These are phyloP conservation scores for Agrochola litura DNA, from an alignment of 2,888 invertebrate genomes.

Conservation along the genomic window DNA sequence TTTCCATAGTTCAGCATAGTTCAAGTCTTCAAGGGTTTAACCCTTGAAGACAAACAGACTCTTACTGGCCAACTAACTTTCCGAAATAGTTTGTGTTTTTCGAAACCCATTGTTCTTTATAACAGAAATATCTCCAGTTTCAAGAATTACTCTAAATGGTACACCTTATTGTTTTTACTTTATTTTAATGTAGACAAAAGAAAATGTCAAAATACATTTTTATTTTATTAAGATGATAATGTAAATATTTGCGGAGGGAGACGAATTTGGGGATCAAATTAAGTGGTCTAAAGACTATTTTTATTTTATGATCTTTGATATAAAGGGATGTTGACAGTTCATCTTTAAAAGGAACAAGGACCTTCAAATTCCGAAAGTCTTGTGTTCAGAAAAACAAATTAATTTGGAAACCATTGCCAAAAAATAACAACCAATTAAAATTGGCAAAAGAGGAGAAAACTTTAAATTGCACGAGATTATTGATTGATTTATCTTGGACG, in stretches of 20 bases:
- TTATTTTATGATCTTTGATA: neutral
- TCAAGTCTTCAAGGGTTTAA: neutral
- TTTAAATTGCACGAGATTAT: no score
- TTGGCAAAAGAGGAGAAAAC: neutral
- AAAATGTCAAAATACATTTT: neutral
- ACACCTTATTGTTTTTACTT: constrained; percentile 7
- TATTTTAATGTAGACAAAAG: constrained; percentile 4
- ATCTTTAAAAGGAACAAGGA: neutral
- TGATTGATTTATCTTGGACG: neutral
- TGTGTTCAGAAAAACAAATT: no score
- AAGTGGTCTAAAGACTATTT: neutral
- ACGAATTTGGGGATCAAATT: neutral
- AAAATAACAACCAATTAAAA: neutral
- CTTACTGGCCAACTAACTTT: neutral
- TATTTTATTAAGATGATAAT: neutral
- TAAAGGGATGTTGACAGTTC: neutral
- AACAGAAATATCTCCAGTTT: constrained; percentile 16
- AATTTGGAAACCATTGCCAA: neutral
- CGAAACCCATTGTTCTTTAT: constrained; percentile 11
- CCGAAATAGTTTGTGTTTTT: constrained; percentile 29
- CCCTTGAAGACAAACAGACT: constrained; percentile 3
- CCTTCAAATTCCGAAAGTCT: neutral
- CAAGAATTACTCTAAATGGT: constrained; percentile 7
- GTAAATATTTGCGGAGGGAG: neutral
- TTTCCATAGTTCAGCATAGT: constrained; percentile 19